A percentile compares a stretch with the other conserved stretches of the same genome.
Conservation (phyloP, 2,113 vertebrate species). For the Archilochus colubris region DNA sequence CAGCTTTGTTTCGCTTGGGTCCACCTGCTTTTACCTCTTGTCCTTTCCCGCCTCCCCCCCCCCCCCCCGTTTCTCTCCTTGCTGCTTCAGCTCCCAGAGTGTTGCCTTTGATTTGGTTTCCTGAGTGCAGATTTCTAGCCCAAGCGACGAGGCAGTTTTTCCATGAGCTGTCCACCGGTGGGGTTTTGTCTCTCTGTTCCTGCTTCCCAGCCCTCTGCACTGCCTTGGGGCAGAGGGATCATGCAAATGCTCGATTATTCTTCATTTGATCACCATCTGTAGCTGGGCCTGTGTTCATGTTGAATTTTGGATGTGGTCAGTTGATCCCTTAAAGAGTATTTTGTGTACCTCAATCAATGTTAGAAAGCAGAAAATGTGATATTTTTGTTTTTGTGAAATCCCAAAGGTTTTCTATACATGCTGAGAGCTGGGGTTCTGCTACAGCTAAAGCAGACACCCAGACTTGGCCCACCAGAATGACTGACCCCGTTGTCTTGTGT, state of each 20-base stretch:
- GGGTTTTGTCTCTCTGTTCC: not conserved
- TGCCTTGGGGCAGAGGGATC: fast-evolving
- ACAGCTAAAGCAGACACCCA: no score
- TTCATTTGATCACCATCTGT: not conserved
- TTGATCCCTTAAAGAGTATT: not conserved
- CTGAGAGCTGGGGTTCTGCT: not conserved
- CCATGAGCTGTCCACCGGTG: not conserved
- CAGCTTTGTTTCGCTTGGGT: not conserved
- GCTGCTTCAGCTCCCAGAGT: not conserved
- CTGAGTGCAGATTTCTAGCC: not conserved
- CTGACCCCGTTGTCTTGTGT: not conserved
- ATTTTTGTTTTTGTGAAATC: not conserved
- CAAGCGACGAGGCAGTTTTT: not conserved
- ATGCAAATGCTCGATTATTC: not conserved
- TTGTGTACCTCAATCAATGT: not conserved
- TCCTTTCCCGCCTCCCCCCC: no score
- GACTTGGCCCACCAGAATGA: not conserved
- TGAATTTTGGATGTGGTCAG: not conserved
- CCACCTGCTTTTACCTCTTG: fast-evolving
- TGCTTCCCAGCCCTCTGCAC: not conserved
- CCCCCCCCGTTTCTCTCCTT: not conserved
- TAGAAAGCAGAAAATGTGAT: not conserved
- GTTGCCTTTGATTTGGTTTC: fast-evolving
- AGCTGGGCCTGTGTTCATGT: fast-evolving
- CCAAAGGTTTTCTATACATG: not conserved